phyloP scores from a whole-genome alignment of 2,888 invertebrate species.

The Parelbella ahira region DNA sequence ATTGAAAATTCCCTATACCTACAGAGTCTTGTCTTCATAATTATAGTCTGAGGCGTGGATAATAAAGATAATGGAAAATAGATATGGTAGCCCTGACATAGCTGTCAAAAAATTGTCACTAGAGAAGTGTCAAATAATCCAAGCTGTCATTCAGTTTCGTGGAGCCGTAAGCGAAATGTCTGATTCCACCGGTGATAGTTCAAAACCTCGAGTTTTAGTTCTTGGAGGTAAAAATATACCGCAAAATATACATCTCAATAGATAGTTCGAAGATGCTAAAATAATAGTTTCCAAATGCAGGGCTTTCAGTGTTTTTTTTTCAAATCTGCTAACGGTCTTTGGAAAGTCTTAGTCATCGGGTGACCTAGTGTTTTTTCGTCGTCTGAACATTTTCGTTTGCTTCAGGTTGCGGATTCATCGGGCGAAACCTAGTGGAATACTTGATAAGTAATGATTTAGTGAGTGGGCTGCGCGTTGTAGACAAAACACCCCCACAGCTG shows the following conservation, averaged over 20 bases:
- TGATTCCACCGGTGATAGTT: constrained; percentile 67
- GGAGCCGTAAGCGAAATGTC: constrained; percentile 64
- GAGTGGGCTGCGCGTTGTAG: constrained; percentile 88
- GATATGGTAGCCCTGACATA: no score
- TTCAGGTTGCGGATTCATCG: constrained; percentile 96
- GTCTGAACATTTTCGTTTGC: constrained; percentile 40
- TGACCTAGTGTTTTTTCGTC: constrained; percentile 42
- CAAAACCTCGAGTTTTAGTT: constrained; percentile 69
- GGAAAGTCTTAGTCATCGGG: constrained; percentile 65
- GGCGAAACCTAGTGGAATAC: constrained; percentile 91
- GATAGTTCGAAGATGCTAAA: no score
- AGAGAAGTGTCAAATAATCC: no score
- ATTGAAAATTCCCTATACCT: no score
- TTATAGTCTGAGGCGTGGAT: no score
- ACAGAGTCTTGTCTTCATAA: no score
- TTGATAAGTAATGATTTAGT: constrained; percentile 88
- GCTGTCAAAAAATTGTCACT: constrained; percentile 11
- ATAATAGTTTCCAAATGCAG: no score
- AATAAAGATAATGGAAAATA: no score
- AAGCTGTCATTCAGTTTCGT: constrained; percentile 42
- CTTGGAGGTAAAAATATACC: constrained; percentile 63
- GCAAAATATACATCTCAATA: constrained; percentile 7
- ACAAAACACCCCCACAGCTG: constrained; percentile 96
- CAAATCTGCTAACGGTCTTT: constrained; percentile 57
- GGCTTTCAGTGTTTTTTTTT: constrained; percentile 36